A percentile compares a stretch with the other conserved stretches of the same genome.
Evolutionary conservation across 1,140 invertebrate genomes (phyloP).

Genomic region (Philopotamus ludificatus): DNA sequence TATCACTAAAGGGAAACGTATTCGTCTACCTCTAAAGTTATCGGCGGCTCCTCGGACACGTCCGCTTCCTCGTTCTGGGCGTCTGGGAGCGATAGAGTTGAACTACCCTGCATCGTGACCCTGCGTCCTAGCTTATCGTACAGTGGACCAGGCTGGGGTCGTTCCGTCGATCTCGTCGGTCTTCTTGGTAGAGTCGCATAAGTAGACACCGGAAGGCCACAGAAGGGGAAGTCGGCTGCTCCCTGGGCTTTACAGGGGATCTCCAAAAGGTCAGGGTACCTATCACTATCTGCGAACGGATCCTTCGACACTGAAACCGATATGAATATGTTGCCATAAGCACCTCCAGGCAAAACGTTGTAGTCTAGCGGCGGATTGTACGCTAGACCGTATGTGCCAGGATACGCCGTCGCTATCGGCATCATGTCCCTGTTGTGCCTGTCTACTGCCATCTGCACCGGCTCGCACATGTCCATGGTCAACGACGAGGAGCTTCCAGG

Average conservation of each 20-base stretch:
- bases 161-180: conserved; percentile 51
- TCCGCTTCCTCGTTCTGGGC: conserved; percentile 43
- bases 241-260: conserved; percentile 63
- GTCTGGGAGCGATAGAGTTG: conserved; percentile 76
- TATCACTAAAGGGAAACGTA: conserved; percentile 36
- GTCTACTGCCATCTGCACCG: conserved; percentile 78
- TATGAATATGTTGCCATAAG: conserved; percentile 72
- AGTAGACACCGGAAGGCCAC: conserved; percentile 48
- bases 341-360: conserved; percentile 38
- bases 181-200: conserved; percentile 64
- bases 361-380: conserved; percentile 49
- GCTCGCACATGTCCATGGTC: conserved; percentile 53
- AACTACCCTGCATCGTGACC: conserved; percentile 81
- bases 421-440: conserved; percentile 58
- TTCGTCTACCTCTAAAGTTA: conserved; percentile 40
- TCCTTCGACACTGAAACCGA: conserved; percentile 72
- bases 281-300: conserved; percentile 58
- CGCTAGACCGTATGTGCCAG: conserved; percentile 33
- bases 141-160: conserved; percentile 56
- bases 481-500: conserved; percentile 48
- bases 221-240: conserved; percentile 42
- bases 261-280: conserved; percentile 77
- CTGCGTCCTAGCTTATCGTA: conserved; percentile 89
- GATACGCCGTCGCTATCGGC: conserved; percentile 39
- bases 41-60: conserved; percentile 31